Conservation (phyloP, 2,888 invertebrate species). For the Scaeva pyrastri region DNA sequence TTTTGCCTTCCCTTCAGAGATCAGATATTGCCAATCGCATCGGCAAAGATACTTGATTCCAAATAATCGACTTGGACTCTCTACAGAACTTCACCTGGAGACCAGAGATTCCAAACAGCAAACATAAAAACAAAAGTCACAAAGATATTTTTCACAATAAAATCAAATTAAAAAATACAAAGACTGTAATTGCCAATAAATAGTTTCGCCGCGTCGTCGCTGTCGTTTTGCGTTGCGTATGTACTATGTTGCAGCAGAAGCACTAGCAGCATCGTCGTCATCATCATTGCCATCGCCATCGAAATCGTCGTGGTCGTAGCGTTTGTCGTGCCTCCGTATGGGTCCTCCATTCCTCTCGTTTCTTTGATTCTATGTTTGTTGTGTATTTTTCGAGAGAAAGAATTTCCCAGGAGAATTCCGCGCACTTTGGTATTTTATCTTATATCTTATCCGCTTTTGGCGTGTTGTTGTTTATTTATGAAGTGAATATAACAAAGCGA, state of each 20-base stretch:
- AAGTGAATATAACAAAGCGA: constrained; percentile 61
- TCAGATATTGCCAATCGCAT: constrained; percentile 27
- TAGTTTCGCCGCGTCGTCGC: constrained; percentile 67
- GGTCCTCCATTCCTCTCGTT: constrained; percentile 29
- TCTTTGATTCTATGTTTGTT: constrained; percentile 40
- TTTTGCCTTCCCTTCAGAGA: constrained; percentile 51
- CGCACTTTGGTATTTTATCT: constrained; percentile 62
- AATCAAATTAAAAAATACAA: constrained; percentile 75
- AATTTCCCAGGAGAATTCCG: constrained; percentile 72
- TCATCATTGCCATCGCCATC: neutral
- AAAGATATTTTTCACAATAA: constrained; percentile 73
- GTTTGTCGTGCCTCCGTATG: constrained; percentile 29
- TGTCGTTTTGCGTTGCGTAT: constrained; percentile 39
- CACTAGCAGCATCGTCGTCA: constrained; percentile 13
- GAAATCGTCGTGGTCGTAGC: neutral
- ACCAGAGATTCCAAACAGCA: constrained; percentile 45
- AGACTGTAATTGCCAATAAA: constrained; percentile 73
- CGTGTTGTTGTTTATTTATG: constrained; percentile 65
- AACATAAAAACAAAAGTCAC: constrained; percentile 45
- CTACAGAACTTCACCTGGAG: constrained; percentile 41
- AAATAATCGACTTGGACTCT: neutral
- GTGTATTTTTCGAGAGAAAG: constrained; percentile 67
- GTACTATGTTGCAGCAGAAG: constrained; percentile 20
- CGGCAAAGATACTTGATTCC: constrained; percentile 37
- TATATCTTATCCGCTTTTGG: constrained; percentile 54